These are phyloP conservation scores for Condylura cristata DNA, from an alignment of 2,113 vertebrate genomes.

Conservation along the genomic window DNA sequence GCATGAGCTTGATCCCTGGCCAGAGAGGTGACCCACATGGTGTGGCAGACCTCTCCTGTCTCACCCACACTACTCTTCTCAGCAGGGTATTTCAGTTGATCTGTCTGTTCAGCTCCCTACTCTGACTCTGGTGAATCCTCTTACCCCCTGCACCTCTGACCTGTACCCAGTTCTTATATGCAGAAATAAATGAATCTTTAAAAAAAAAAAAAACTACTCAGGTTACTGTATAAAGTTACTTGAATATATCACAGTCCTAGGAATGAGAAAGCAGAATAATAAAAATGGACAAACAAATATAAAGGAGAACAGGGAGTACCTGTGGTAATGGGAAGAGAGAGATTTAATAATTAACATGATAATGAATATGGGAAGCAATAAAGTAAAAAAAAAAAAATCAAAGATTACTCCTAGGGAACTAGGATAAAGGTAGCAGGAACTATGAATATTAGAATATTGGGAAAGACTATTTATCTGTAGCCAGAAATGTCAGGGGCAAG, in stretches of 20 bases:
- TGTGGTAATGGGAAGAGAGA: not conserved
- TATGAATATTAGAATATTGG: not conserved
- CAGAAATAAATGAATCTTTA: too few species aligned
- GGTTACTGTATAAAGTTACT: not conserved
- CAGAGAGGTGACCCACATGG: too few species aligned
- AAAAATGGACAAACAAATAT: not conserved
- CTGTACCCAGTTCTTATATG: too few species aligned
- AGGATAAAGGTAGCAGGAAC: not conserved
- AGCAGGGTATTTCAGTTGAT: too few species aligned
- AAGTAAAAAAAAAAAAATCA: not conserved
- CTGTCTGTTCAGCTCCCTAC: too few species aligned
- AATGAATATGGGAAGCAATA: not conserved
- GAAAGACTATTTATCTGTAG: not conserved
- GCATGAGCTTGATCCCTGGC: too few species aligned
- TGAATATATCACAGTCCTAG: conserved; percentile 12
- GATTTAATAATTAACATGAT: conserved; percentile 15
- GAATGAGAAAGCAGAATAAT: conserved; percentile 3
- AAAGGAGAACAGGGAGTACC: not conserved
- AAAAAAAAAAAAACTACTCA: too few species aligned
- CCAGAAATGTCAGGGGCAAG: not conserved
- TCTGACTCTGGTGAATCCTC: too few species aligned
- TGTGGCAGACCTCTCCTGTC: too few species aligned
- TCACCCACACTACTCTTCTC: too few species aligned
- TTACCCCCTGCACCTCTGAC: too few species aligned
- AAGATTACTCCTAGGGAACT: conserved; percentile 9